Evolutionary conservation across 2,888 invertebrate species (phyloP).

Genomic region (Tineola bisselliella): DNA sequence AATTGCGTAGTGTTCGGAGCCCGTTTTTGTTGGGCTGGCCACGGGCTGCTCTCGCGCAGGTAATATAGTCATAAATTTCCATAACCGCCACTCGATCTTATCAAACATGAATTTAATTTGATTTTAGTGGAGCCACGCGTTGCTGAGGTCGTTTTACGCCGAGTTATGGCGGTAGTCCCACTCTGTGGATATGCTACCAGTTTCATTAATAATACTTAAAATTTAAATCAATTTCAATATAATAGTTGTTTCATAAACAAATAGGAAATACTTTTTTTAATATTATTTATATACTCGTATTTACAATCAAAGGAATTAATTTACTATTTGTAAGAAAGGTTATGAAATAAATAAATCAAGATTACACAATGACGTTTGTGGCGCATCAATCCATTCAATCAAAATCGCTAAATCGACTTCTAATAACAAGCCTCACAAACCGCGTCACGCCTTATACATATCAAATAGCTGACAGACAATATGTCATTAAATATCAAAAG

Average conservation of each 20-base stretch:
- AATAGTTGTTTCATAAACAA: neutral
- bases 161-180: slow-evolving; percentile 42
- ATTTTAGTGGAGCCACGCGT: slow-evolving; percentile 64
- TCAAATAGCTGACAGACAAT: slow-evolving; percentile 38
- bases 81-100: slow-evolving; percentile 69
- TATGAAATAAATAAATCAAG: slow-evolving; percentile 1
- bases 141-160: slow-evolving; percentile 41
- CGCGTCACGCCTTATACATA: slow-evolving; percentile 10
- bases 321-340: neutral
- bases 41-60: slow-evolving; percentile 58
- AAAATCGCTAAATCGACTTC: slow-evolving; percentile 37
- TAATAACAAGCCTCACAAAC: slow-evolving; percentile 48
- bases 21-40: slow-evolving; percentile 44
- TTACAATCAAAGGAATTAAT: neutral
- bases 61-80: slow-evolving; percentile 70
- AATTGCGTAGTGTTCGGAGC: slow-evolving; percentile 51
- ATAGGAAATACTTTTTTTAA: neutral
- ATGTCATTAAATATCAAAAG: slow-evolving; percentile 42
- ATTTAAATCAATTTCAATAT: slow-evolving; percentile 9
- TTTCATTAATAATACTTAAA: slow-evolving; percentile 5
- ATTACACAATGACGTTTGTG: neutral
- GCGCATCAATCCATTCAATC: slow-evolving; percentile 24
- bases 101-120: slow-evolving; percentile 69
- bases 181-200: slow-evolving; percentile 10
- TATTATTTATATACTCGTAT: neutral